A percentile compares a stretch with the other conserved stretches of the same genome.
These are phyloP conservation scores for Bombus confusus DNA, from an alignment of 1,140 invertebrate genomes.

Conservation along the genomic window DNA sequence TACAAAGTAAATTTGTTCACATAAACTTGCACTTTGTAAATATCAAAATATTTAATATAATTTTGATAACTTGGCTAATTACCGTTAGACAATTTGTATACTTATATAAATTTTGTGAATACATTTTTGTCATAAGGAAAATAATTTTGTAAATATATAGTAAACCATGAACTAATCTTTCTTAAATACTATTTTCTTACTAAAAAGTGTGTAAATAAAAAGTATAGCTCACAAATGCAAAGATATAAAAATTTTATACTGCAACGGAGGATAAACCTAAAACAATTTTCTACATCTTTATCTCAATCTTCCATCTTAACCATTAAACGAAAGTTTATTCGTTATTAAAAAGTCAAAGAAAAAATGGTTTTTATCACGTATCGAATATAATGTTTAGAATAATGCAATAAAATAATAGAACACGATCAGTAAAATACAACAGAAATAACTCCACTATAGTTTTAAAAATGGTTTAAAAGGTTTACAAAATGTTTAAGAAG, in stretches of 20 bases:
- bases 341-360: background rate
- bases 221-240: background rate
- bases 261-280: background rate
- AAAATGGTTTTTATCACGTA: background rate
- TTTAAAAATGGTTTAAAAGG: too few relatives aligned
- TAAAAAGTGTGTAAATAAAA: background rate
- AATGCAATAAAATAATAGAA: background rate
- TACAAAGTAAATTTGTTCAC: background rate
- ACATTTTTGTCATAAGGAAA: background rate
- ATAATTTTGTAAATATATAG: slow-evolving; percentile 1
- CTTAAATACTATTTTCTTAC: background rate
- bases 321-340: background rate
- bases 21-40: background rate
- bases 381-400: background rate
- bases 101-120: slow-evolving; percentile 19
- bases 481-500: too few relatives aligned
- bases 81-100: background rate
- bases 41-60: background rate
- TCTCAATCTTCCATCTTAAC: background rate
- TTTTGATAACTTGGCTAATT: background rate
- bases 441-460: too few relatives aligned
- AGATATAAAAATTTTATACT: background rate
- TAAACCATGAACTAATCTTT: background rate
- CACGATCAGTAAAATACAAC: background rate
- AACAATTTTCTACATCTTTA: background rate